These are phyloP conservation scores for Leptobrachium leishanense DNA, from an alignment of 2,113 vertebrate genomes.

Conservation along the genomic window DNA sequence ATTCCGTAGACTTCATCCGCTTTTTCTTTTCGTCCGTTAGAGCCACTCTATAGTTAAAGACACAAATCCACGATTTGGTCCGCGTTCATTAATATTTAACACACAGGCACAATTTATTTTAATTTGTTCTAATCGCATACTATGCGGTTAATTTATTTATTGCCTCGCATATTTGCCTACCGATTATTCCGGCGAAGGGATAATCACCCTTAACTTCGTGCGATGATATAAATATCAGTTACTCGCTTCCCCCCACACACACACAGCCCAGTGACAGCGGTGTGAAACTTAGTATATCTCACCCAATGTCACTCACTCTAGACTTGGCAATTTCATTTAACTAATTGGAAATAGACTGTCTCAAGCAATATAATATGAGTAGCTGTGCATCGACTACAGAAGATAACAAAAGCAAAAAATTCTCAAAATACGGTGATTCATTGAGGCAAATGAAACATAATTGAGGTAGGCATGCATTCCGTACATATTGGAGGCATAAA, in stretches of 20 bases:
- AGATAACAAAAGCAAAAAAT: conserved; percentile 8
- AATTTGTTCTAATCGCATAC: not conserved
- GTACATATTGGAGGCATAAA: conserved; percentile 9
- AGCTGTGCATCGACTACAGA: not conserved
- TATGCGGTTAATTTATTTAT: not conserved
- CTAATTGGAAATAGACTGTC: conserved; percentile 2
- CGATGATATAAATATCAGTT: not conserved
- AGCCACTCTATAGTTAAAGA: too few species aligned
- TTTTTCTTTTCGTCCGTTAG: too few species aligned
- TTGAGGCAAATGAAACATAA: conserved; percentile 4
- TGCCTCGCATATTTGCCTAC: not conserved
- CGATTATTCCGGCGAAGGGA: not conserved
- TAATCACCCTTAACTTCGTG: not conserved
- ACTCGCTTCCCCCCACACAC: not conserved
- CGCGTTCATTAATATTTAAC: too few species aligned
- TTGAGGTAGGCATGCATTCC: conserved; percentile 12
- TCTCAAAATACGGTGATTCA: not conserved
- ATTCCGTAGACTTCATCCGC: too few species aligned
- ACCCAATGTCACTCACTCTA: not conserved
- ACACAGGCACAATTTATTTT: not conserved
- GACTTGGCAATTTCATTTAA: not conserved
- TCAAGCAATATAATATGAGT: not conserved
- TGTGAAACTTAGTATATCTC: not conserved
- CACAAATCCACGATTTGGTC: too few species aligned
- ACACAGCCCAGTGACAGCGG: not conserved